Evolutionary conservation across 2,888 invertebrate species (phyloP).

Genomic region (Bruchidius siliquastri): DNA sequence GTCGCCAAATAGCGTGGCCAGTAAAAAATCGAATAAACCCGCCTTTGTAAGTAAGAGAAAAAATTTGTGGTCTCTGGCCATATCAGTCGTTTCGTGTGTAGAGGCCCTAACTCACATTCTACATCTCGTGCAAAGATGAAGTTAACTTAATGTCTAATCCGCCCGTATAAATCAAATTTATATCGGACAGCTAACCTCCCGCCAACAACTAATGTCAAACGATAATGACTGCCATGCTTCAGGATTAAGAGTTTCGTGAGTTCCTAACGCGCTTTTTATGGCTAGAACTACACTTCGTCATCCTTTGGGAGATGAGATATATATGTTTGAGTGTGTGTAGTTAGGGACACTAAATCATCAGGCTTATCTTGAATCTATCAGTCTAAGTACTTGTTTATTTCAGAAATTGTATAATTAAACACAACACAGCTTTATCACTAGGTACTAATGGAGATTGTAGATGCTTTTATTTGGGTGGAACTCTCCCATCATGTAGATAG

Average conservation of each 20-base stretch:
- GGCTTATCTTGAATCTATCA: background rate
- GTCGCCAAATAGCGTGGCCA: too few species aligned
- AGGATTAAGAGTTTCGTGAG: background rate
- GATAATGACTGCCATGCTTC: background rate
- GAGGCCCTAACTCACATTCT: background rate
- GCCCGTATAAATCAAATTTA: background rate
- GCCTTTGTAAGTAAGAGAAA: too few species aligned
- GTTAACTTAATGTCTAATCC: background rate
- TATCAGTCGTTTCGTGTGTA: background rate
- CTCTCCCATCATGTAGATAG: too few species aligned
- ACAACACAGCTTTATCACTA: too few species aligned
- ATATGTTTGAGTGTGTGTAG: background rate
- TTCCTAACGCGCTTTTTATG: background rate
- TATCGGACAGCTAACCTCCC: background rate
- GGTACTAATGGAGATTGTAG: too few species aligned
- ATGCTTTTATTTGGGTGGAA: too few species aligned
- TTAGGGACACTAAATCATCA: background rate
- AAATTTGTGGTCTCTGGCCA: too few species aligned
- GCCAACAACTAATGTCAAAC: background rate
- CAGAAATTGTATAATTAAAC: too few species aligned
- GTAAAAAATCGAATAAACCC: too few species aligned
- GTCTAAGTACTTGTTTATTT: background rate
- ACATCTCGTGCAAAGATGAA: background rate
- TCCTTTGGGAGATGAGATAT: background rate
- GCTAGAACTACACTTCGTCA: background rate